These are phyloP conservation scores for Coecobrya sp. DNA, from an alignment of 2,888 invertebrate genomes.

Conservation along the genomic window DNA sequence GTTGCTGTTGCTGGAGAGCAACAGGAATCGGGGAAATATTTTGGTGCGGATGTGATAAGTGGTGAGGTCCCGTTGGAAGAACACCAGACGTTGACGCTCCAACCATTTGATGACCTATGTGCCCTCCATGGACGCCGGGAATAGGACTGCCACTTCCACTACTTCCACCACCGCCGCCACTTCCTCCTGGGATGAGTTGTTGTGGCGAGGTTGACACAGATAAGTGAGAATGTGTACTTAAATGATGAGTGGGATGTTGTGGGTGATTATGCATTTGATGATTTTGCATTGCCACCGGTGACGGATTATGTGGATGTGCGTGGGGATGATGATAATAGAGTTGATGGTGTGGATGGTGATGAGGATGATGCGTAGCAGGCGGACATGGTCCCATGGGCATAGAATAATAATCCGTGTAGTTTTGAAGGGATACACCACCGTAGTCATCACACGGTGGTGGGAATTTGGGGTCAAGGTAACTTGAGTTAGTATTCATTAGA, in stretches of 20 bases:
- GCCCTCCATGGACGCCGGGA: conserved; percentile 61
- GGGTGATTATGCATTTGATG: conserved; percentile 84
- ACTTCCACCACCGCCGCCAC: conserved; percentile 89
- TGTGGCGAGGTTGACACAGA: conserved; percentile 87
- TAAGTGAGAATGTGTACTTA: conserved; percentile 77
- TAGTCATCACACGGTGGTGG: conserved; percentile 86
- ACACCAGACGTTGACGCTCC: conserved; percentile 52
- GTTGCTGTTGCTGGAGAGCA: conserved; percentile 78
- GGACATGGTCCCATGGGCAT: conserved; percentile 83
- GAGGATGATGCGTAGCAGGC: conserved; percentile 88
- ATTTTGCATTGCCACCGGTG: conserved; percentile 81
- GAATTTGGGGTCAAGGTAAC: conserved; percentile 89
- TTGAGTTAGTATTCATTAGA: conserved; percentile 85
- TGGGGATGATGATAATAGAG: conserved; percentile 89
- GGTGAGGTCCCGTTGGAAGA: conserved; percentile 69
- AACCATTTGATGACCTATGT: conserved; percentile 89
- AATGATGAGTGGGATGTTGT: conserved; percentile 84
- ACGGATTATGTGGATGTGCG: conserved; percentile 83
- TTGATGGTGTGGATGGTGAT: conserved; percentile 91
- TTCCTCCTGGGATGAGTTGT: conserved; percentile 88
- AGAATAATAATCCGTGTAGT: conserved; percentile 85
- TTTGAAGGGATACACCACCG: conserved; percentile 81
- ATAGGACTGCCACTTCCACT: conserved; percentile 91
- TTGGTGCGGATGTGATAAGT: conserved; percentile 78
- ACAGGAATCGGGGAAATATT: conserved; percentile 77